Evolutionary conservation across 1,140 invertebrate species (phyloP).

Genomic region (Drosophila bifasciata): DNA sequence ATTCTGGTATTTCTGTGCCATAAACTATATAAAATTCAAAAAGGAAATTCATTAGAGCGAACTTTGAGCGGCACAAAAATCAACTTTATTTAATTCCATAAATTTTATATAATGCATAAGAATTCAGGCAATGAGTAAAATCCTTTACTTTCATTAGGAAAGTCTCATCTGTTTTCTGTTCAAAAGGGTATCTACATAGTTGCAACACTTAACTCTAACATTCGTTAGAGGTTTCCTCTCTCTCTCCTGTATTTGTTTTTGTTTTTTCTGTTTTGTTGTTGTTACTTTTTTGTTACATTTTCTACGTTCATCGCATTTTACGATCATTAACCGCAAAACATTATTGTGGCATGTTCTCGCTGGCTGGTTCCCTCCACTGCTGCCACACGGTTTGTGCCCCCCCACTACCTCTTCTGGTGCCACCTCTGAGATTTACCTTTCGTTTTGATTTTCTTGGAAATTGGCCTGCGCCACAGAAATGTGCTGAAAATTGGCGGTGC

Average conservation of each 20-base stretch:
- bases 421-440: constrained; percentile 32
- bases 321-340: constrained; percentile 81
- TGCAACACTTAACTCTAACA: too few species aligned
- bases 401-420: too few species aligned
- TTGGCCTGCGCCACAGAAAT: constrained; percentile 32
- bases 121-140: too few species aligned
- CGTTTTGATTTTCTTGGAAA: constrained; percentile 29
- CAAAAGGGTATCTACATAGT: too few species aligned
- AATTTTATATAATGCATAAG: too few species aligned
- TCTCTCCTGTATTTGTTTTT: constrained; percentile 26
- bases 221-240: neutral
- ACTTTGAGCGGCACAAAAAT: too few species aligned
- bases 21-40: too few species aligned
- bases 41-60: too few species aligned
- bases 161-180: too few species aligned
- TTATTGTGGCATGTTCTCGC: constrained; percentile 70
- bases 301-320: constrained; percentile 55
- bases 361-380: constrained; percentile 26
- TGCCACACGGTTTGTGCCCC: constrained; percentile 12
- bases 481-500: constrained; percentile 39
- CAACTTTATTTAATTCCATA: too few species aligned
- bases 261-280: constrained; percentile 3
- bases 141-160: too few species aligned
- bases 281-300: constrained; percentile 52
- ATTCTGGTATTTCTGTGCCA: too few species aligned